A percentile compares a stretch with the other conserved stretches of the same genome.
Evolutionary conservation across 2,797 vertebrate species (phyloP).

Genomic region (Tokudaia tokunoshimensis): DNA sequence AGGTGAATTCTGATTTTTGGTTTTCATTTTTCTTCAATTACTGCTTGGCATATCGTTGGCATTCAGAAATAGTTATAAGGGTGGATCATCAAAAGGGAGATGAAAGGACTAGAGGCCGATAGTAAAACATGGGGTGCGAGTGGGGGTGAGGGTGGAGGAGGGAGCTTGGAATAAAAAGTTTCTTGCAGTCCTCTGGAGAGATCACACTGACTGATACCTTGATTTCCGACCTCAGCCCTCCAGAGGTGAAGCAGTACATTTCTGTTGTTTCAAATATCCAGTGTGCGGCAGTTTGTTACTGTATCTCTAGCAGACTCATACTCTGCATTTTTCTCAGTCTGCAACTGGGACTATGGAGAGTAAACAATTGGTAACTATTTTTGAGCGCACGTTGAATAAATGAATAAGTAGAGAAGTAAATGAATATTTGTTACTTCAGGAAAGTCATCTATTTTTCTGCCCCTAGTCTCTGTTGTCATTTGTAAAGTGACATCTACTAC

Average conservation of each 20-base stretch:
- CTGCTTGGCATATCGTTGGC: neutral
- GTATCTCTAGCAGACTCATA: neutral
- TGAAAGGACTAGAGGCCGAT: neutral
- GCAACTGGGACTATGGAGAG: constrained; percentile 30
- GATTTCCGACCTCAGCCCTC: neutral
- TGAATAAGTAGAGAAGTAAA: constrained; percentile 57
- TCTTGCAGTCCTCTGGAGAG: neutral
- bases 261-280: neutral
- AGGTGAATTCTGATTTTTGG: constrained; percentile 40
- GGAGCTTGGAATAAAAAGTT: neutral
- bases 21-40: neutral
- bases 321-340: constrained; percentile 27
- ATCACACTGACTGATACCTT: neutral
- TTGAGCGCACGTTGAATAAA: constrained; percentile 57
- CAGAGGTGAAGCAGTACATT: neutral
- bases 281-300: neutral
- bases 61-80: neutral
- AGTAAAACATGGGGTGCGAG: neutral
- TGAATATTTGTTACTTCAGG: constrained; percentile 42
- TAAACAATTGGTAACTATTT: constrained; percentile 53
- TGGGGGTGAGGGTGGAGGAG: neutral
- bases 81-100: constrained; percentile 25
- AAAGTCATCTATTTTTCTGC: constrained; percentile 55
- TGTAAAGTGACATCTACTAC: constrained; percentile 63
- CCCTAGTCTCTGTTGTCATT: constrained; percentile 63